Evolutionary conservation across 2,888 invertebrate genomes (phyloP), one percentile per base, ranked within the genome.

Genomic region (Drosophila lacicola): DNA sequence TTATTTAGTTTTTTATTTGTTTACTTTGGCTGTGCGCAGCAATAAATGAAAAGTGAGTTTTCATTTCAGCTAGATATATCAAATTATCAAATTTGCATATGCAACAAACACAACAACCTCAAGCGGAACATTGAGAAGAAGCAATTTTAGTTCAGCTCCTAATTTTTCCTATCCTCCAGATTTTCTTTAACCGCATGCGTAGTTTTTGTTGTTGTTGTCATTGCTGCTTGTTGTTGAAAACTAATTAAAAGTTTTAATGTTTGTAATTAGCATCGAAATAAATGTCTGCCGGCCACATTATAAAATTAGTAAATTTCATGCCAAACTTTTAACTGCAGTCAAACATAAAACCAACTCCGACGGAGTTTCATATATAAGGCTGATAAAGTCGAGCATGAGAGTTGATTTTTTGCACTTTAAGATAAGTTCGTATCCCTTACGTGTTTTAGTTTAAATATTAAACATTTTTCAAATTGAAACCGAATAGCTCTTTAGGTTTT

Each of bases 201-300:
- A 14, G 42, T 49, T 41, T 21, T 45, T 51, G 51, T 67, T 69
- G 47, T 39, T 65, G 63, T 36, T 55, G 64, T 54, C 46, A 61
- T 42, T 53, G 60, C 25, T 44, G 65, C 53, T 74, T 83, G 82
- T 80, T 81, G n/a, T 29, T 64, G 68, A 62, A 88, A 85, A 85
- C 83, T 85, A 85, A 85, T 85, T 85, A 88, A 85, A 85, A 88
- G 77, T 85, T 85, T 69, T 82, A 85, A 79, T 81, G 83, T 75
- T 85, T 83, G 88, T 83, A 88, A 85, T 88, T 88, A 81, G 86
- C 81, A 70, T 77, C 74, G 81, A 74, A 82, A 81, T 79, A 85
- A 85, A 85, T 83, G 88, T 85, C 85, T 88, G 85, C 73, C 69
- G 69, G 72, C 77, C 88, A 75, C 81, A 85, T 83, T 77, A 82